Evolutionary conservation across 1,140 invertebrate species (phyloP), one percentile per base, ranked within the genome.

Genomic region (Drosophila subobscura): DNA sequence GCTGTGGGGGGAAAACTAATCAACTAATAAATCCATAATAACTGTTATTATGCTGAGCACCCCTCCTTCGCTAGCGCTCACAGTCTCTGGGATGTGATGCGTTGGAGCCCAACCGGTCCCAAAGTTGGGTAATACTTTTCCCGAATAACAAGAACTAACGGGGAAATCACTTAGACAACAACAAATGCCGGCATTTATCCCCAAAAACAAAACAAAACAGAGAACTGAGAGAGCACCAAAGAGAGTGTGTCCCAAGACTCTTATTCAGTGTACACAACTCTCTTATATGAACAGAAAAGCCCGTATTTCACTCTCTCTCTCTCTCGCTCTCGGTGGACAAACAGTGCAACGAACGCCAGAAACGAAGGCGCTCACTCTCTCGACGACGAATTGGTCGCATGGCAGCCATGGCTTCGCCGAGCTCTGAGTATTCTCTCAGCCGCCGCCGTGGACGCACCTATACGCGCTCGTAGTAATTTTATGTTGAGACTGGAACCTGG

Each of bases 21-120:
- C 72, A 75, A 75, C 72, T 75, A 83, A 83, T 80, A 84, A 84
- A 79, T 74, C 65, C 60, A 23, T 80, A 85, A 85, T 86, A 79
- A 85, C 80, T 77, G 81, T 80, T 80, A 86, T 80, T 84, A 80
- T 45, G 81, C 37, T 40, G 49, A 47, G 33, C 33, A 46, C 52
- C 45, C 3, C 10, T 12, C 3, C 10, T 4, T 37, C 33, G 0
- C 10, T 4, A 8, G 33, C 33, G 10, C 33, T 33, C 29, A 3
- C 29, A 4, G 29, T 12, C 33, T 12, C 33, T 37, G 33, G 33
- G 33, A 10, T 54, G 52, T 52, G 47, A 56, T 64, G 47, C 45
- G 46, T 45, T 40, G 16, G 25, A 41, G 16, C 27, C 27, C 45
- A 66, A 74, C 71, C 72, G 61, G 72, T 74, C 54, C 33, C 33